Conservation (phyloP, 2,888 invertebrate genomes). For the Scaptodrosophila latifasciaeformis region DNA sequence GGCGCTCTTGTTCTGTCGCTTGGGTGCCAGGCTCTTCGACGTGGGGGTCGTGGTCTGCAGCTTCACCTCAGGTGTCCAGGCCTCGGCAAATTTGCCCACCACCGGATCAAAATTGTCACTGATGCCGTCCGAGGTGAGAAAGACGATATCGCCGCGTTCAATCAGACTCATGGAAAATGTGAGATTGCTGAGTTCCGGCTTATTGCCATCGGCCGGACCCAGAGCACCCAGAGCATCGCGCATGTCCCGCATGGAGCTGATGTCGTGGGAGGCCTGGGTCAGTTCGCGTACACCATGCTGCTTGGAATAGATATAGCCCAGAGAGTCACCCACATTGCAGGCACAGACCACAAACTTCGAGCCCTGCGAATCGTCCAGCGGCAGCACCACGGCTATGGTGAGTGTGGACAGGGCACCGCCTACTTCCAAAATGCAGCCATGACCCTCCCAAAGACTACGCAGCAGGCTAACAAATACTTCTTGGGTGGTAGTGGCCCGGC, state of each 20-base stretch:
- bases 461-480: constrained; percentile 87
- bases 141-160: constrained; percentile 87
- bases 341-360: constrained; percentile 85
- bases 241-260: constrained; percentile 87
- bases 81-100: constrained; percentile 87
- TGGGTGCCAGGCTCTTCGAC: constrained; percentile 61
- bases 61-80: constrained; percentile 74
- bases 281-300: constrained; percentile 88
- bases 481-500: constrained; percentile 77
- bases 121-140: constrained; percentile 91
- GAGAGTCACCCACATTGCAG: constrained; percentile 91
- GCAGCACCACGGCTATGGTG: constrained; percentile 85
- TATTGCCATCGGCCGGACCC: constrained; percentile 89
- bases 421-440: constrained; percentile 87
- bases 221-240: constrained; percentile 91
- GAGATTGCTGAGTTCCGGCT: constrained; percentile 90
- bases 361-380: constrained; percentile 75
- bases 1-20: constrained; percentile 73
- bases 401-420: constrained; percentile 89
- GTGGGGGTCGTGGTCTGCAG: constrained; percentile 33
- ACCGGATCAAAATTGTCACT: constrained; percentile 95
- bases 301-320: constrained; percentile 89
- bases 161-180: constrained; percentile 89
- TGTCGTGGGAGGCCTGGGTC: constrained; percentile 89
- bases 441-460: constrained; percentile 88